Evolutionary conservation across 2,888 invertebrate species (phyloP).

Genomic region (Amiota mariae): DNA sequence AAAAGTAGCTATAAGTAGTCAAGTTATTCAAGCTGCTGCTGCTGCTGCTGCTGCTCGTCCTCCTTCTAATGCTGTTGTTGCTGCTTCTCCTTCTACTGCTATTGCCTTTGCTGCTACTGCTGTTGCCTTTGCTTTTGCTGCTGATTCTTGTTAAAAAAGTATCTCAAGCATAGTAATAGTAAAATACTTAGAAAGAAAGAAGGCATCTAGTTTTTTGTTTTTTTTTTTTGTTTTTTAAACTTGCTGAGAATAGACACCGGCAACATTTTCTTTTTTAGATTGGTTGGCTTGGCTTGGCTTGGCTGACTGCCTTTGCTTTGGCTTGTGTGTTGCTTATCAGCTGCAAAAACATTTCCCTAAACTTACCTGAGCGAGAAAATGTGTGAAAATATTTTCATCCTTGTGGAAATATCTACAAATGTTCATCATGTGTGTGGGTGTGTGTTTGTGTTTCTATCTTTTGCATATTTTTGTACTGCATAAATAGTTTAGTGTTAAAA

Average conservation of each 20-base stretch:
- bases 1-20: not conserved
- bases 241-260: not conserved
- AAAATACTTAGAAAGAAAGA: too few relatives aligned
- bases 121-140: too few relatives aligned
- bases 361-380: constrained; percentile 16
- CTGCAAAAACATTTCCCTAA: constrained; percentile 11
- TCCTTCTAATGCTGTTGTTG: too few relatives aligned
- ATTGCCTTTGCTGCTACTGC: not conserved
- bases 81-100: not conserved
- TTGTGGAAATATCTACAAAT: constrained; percentile 32
- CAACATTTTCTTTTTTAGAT: not conserved
- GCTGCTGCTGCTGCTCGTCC: not conserved
- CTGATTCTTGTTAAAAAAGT: too few relatives aligned
- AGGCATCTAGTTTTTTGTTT: not conserved
- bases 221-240: not conserved
- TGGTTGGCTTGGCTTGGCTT: not conserved
- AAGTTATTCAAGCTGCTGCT: not conserved
- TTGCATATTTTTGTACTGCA: constrained; percentile 12
- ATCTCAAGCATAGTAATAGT: too few relatives aligned
- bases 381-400: constrained; percentile 19
- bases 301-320: not conserved
- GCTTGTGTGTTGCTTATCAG: constrained; percentile 18
- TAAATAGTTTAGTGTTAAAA: constrained; percentile 13
- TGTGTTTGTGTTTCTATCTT: too few relatives aligned
- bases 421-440: not conserved